Base-by-base conservation (phyloP, 2,797 vertebrate species). In the Tachyglossus aculeatus region DNA sequence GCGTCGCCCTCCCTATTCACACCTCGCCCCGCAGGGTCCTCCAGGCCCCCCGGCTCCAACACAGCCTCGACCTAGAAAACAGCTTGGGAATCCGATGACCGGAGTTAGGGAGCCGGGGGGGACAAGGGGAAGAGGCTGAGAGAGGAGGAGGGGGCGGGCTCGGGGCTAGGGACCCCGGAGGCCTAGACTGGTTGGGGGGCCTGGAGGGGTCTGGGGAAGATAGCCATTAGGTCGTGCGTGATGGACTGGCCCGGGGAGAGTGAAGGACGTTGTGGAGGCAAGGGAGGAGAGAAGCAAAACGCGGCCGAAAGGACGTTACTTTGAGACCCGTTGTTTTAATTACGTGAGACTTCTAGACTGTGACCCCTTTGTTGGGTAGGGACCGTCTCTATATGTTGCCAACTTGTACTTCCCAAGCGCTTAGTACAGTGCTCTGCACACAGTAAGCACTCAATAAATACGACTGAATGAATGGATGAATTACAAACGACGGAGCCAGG, bases 1-100 rank as follows among this genome's bases (percentile, higher is more conserved):
- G 93, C 94, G 95, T 92, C 93, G 93, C 93, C 92, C 93, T 95
- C 95, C 94, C 94, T 95, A 90, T 91, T 85, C 71, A 74, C 82
- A 85, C 90, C 93, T 93, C 90, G 93, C 93, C 93, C 91, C 81
- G 75, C 92, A 95, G 93, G 89, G 92, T 88, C 91, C 94, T 95
- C 93, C 93, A 94, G 91, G 90, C 81, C 25, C 43, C 44, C 69
- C 69, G 67, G 90, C 93, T 92, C 93, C 94, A 6, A 6, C 3
- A 19, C n/a, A 37, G 21, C 31, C 12, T 27, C 22, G 7, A n/a
- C 64, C 22, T 14, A 40, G 21, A n/a, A 37, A 4, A 7, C 1
- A 25, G 8, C 39, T 39, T 6, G 31, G 24, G 16, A 19, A 44
- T 32, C 2, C 1, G 4, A 38, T 9, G 9, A 38, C 36, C 36